phyloP scores from a whole-genome alignment of 1,140 invertebrate genomes.

The Andrena cerasifolii region DNA sequence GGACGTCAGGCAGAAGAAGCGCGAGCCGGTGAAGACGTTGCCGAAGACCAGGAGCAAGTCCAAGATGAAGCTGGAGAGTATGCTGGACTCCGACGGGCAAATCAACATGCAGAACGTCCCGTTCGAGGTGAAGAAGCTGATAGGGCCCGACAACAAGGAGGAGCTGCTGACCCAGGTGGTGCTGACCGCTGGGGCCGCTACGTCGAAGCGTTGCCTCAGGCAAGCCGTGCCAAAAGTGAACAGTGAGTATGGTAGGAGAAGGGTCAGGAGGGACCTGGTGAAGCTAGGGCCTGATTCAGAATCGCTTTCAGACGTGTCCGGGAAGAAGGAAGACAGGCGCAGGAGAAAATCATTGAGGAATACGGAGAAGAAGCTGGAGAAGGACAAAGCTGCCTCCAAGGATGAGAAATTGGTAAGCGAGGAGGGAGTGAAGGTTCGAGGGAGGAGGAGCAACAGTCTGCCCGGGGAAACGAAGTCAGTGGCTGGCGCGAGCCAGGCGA shows the following conservation, averaged over 20 bases:
- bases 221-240: slow-evolving; percentile 68
- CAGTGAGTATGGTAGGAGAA: slow-evolving; percentile 27
- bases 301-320: neutral
- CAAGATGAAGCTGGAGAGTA: slow-evolving; percentile 13
- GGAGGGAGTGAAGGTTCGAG: neutral
- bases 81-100: neutral
- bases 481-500: neutral
- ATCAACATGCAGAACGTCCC: slow-evolving; percentile 50
- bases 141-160: slow-evolving; percentile 50
- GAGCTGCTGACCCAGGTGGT: slow-evolving; percentile 59
- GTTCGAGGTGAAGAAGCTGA: slow-evolving; percentile 67
- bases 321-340: slow-evolving; percentile 48
- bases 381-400: neutral
- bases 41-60: slow-evolving; percentile 51
- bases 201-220: slow-evolving; percentile 44
- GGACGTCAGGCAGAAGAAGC: slow-evolving; percentile 34
- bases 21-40: slow-evolving; percentile 24
- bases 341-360: slow-evolving; percentile 70
- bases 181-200: slow-evolving; percentile 27
- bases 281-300: neutral
- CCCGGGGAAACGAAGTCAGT: neutral
- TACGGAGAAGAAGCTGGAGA: slow-evolving; percentile 58
- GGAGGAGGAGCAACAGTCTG: slow-evolving; percentile 2
- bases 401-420: neutral
- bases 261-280: slow-evolving; percentile 11